These are phyloP conservation scores for Ammodytes dubius DNA, from an alignment of 2,113 vertebrate genomes.

Conservation along the genomic window DNA sequence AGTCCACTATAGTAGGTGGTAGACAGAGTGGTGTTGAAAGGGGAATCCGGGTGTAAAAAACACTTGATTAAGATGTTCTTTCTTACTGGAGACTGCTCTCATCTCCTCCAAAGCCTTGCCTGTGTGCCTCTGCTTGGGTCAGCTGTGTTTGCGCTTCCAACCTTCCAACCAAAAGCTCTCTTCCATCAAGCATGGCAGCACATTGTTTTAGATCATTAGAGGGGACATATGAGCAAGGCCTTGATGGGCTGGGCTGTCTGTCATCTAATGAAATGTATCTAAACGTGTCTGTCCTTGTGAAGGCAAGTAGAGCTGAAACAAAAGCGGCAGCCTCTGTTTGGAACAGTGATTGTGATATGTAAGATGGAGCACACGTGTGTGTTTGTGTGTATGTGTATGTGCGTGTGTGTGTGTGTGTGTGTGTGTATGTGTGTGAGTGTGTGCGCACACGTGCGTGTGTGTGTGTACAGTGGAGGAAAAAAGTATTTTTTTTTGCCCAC, in stretches of 20 bases:
- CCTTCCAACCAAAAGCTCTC: slow-evolving; percentile 1
- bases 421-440: neutral
- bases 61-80: neutral
- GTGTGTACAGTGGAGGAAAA: too few relatives aligned
- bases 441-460: neutral
- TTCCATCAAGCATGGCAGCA: slow-evolving; percentile 49
- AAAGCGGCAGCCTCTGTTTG: slow-evolving; percentile 43
- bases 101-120: neutral
- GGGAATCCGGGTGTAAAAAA: neutral
- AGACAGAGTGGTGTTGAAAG: neutral
- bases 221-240: slow-evolving; percentile 57
- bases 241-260: slow-evolving; percentile 59
- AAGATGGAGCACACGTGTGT: neutral
- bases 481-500: too few relatives aligned
- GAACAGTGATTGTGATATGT: slow-evolving; percentile 42
- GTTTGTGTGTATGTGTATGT: slow-evolving; percentile 3
- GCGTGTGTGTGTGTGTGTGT: neutral
- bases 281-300: slow-evolving; percentile 72
- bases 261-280: slow-evolving; percentile 59
- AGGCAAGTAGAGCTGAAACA: slow-evolving; percentile 56
- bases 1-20: neutral
- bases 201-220: slow-evolving; percentile 66
- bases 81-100: neutral
- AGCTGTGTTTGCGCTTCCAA: neutral
- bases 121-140: slow-evolving; percentile 3